Conservation (phyloP, 1,140 invertebrate genomes). For the Physella acuta region DNA sequence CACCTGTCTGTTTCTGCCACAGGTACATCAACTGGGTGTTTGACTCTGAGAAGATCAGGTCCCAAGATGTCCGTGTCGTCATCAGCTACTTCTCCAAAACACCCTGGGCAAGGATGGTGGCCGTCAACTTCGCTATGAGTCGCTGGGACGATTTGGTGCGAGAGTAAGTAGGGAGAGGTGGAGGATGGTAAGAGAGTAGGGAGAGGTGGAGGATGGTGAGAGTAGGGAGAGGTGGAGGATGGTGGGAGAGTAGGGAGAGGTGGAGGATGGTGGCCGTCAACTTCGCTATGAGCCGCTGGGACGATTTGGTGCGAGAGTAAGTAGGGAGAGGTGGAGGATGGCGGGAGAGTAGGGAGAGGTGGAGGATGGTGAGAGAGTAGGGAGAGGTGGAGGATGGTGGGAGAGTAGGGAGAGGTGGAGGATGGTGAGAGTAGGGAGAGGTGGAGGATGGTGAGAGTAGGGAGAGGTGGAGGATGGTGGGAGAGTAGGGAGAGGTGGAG, state of each 20-base stretch:
- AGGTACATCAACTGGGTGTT: constrained; percentile 54
- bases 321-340: not conserved
- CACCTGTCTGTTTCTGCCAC: no score
- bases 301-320: not conserved
- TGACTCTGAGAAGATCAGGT: constrained; percentile 45
- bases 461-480: no score
- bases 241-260: not conserved
- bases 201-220: no score
- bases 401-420: no score
- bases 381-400: no score
- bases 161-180: constrained; percentile 31
- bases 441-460: no score
- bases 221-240: not conserved
- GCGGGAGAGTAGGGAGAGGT: no score
- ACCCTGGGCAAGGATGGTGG: constrained; percentile 50
- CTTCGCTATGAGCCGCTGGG: not conserved
- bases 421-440: no score
- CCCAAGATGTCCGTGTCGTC: constrained; percentile 50
- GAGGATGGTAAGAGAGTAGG: not conserved
- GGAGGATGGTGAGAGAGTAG: no score
- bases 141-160: constrained; percentile 49
- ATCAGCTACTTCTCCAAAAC: constrained; percentile 50
- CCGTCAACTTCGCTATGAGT: constrained; percentile 50
- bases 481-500: no score
- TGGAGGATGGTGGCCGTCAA: not conserved